Evolutionary conservation across 2,797 vertebrate species (phyloP), one percentile per base, ranked within the genome.

Genomic region (Oceanodroma leucorhoa): DNA sequence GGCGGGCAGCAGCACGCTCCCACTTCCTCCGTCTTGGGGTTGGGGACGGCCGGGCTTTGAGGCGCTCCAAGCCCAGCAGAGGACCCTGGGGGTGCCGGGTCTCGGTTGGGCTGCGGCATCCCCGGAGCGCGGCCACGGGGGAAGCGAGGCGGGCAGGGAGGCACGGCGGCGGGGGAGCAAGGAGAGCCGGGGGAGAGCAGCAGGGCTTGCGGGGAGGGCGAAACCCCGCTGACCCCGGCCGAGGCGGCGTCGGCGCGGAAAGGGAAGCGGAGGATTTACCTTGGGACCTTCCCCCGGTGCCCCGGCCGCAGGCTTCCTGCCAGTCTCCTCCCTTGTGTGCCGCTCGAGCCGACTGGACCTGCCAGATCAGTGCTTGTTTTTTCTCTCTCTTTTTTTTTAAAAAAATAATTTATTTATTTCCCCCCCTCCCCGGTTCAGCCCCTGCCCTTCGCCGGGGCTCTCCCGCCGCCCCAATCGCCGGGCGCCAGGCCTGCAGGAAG

Each of bases 1-100:
- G 61, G 38, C 0, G 3, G 80, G 86, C 54, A 69, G 76, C 54
- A 53, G 38, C 6, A 9, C 1, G 1, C 27, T 92, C 29, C 71
- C 2, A 0, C 21, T 58, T 34, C 64, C 79, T 18, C 1, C 1
- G 0, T 6, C 46, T 3, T 4, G 15, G n/a, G 13, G 1, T 1
- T 29, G 34, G 43, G 72, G 40, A 71, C 36, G n/a, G 19, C 43
- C n/a, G 0, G 0, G n/a, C 7, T 57, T 27, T 14, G 34, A 3
- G 18, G 48, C 2, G 1, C 51, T 45, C 76, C 11, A 5, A 8
- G 40, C 5, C 1, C 2, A 0, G 69, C 38, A 36, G 40, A 40
- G 64, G 36, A 17, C 10, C 0, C 0, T 4, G 15, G 0, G 16
- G 72, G 5, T 3, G 7, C 36, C 11, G 3, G 58, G 80, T 2